phyloP scores from a whole-genome alignment of 2,888 invertebrate species.

The Rhogogaster chlorosoma region DNA sequence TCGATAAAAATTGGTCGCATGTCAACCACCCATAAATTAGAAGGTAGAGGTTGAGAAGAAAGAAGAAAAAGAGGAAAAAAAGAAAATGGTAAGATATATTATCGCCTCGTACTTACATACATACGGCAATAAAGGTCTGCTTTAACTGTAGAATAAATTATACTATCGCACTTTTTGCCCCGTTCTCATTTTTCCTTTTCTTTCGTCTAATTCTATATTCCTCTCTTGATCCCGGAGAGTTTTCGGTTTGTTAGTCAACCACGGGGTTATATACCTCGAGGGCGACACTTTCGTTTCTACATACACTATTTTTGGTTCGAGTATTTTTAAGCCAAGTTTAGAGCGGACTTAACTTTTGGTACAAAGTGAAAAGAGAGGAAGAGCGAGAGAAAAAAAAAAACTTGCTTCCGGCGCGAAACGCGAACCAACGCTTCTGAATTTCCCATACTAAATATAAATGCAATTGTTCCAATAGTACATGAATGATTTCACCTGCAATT shows the following conservation, averaged over 20 bases:
- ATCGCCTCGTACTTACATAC: slow-evolving; percentile 9
- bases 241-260: slow-evolving; percentile 20
- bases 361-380: slow-evolving; percentile 35
- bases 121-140: slow-evolving; percentile 7
- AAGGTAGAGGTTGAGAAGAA: background rate
- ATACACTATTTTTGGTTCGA: slow-evolving; percentile 65
- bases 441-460: background rate
- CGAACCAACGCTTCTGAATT: slow-evolving; percentile 8
- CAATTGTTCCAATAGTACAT: background rate
- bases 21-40: slow-evolving; percentile 37
- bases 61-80: background rate
- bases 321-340: slow-evolving; percentile 72
- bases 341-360: slow-evolving; percentile 49
- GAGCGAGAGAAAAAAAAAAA: background rate
- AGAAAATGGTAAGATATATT: slow-evolving; percentile 32
- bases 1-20: slow-evolving; percentile 44
- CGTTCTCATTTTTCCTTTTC: background rate
- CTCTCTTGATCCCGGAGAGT: background rate
- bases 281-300: slow-evolving; percentile 39
- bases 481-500: background rate
- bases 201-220: background rate
- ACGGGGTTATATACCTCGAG: slow-evolving; percentile 22
- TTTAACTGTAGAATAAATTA: slow-evolving; percentile 40
- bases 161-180: slow-evolving; percentile 31
- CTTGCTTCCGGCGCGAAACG: background rate